These are phyloP conservation scores for Apodemia duryi DNA, from an alignment of 2,888 invertebrate species.

Conservation along the genomic window DNA sequence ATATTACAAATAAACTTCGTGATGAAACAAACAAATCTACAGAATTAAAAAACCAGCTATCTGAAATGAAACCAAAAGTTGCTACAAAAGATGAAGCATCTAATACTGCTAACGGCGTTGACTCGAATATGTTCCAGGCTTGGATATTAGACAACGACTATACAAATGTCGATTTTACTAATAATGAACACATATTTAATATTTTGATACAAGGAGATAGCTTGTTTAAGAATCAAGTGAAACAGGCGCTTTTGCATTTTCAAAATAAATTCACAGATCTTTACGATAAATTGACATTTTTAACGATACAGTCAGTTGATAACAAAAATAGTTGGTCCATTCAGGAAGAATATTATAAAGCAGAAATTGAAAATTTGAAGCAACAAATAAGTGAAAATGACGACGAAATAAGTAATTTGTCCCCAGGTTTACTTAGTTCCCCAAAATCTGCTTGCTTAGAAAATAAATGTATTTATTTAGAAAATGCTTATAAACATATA, in stretches of 20 bases:
- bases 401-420: constrained; percentile 57
- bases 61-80: constrained; percentile 44
- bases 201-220: constrained; percentile 43
- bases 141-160: constrained; percentile 54
- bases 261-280: constrained; percentile 62
- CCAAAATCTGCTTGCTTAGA: constrained; percentile 44
- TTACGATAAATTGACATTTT: constrained; percentile 62
- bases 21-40: constrained; percentile 55
- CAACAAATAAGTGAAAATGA: constrained; percentile 45
- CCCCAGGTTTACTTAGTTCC: constrained; percentile 53
- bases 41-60: constrained; percentile 53
- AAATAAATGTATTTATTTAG: constrained; percentile 65
- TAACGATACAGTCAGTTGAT: constrained; percentile 62
- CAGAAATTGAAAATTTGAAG: constrained; percentile 62
- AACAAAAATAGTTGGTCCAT: constrained; percentile 63
- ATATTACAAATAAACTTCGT: constrained; percentile 55
- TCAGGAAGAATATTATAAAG: constrained; percentile 66
- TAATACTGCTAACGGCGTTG: constrained; percentile 28
- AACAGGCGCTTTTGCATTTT: constrained; percentile 59
- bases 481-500: constrained; percentile 61
- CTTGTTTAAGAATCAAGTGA: constrained; percentile 54
- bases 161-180: constrained; percentile 43
- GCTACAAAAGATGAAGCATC: constrained; percentile 32
- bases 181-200: constrained; percentile 45
- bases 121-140: constrained; percentile 50